These are phyloP conservation scores for Vireo altiloquus DNA, from an alignment of 2,113 vertebrate species.

Conservation along the genomic window DNA sequence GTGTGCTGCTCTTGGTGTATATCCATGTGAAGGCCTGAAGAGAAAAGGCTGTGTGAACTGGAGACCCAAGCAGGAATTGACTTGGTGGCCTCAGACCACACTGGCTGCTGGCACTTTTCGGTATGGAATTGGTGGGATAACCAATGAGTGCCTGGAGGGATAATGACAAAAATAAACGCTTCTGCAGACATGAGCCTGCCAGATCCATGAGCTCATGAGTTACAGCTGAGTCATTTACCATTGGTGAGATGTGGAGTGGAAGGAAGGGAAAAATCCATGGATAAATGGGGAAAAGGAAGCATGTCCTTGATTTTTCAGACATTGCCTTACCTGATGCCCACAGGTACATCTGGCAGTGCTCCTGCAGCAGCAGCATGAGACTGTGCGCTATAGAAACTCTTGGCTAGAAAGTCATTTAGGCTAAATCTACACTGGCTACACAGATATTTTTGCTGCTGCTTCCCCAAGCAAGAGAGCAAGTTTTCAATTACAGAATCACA, in stretches of 20 bases:
- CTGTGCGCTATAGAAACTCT: rapidly evolving
- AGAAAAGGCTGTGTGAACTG: not conserved
- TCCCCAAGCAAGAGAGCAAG: not conserved
- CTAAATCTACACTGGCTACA: not conserved
- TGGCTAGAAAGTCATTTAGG: not conserved
- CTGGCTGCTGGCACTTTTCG: not conserved
- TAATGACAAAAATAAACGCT: not conserved
- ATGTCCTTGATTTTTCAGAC: not conserved
- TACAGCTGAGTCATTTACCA: rapidly evolving
- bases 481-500: not conserved
- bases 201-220: rapidly evolving
- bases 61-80: not conserved
- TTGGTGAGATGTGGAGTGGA: not conserved
- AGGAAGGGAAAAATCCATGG: not conserved
- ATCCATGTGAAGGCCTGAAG: not conserved
- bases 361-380: not conserved
- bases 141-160: not conserved
- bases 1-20: not conserved
- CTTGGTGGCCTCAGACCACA: not conserved
- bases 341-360: not conserved
- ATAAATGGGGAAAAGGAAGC: not conserved
- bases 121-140: not conserved
- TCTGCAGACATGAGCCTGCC: not conserved
- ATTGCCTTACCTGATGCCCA: not conserved
- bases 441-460: not conserved